phyloP scores from a whole-genome alignment of 1,140 invertebrate genomes.

The Heliconius nattereri region DNA sequence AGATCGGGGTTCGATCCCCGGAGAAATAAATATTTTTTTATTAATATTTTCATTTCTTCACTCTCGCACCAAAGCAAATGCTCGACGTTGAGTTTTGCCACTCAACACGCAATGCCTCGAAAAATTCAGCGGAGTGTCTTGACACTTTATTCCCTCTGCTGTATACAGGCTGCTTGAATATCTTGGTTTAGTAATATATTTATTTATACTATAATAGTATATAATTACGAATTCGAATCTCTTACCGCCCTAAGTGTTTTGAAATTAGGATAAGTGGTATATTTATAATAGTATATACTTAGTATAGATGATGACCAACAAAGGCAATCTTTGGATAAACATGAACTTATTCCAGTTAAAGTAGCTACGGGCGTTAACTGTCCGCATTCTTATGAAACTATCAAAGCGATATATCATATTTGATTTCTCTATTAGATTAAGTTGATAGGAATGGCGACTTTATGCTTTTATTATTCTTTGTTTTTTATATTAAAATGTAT shows the following conservation, averaged over 20 bases:
- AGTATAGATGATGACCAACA: conserved; percentile 5
- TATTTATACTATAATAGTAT: background rate
- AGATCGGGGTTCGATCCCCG: too few relatives aligned
- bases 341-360: background rate
- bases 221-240: background rate
- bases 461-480: background rate
- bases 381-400: conserved; percentile 9
- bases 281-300: background rate
- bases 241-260: conserved; percentile 1
- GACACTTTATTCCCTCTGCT: too few relatives aligned
- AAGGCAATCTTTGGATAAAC: background rate
- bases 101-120: too few relatives aligned
- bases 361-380: background rate
- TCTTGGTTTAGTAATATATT: background rate
- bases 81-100: too few relatives aligned
- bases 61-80: too few relatives aligned
- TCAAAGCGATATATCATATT: background rate
- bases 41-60: too few relatives aligned
- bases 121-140: too few relatives aligned
- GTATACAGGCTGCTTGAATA: too few relatives aligned
- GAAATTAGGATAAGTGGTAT: background rate
- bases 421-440: conserved; percentile 5
- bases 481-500: too few relatives aligned
- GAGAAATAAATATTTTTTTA: too few relatives aligned
- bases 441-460: background rate